Percentiles rank a stretch among this genome's conserved stretches.
These are phyloP conservation scores for Plestiodon gilberti DNA, from an alignment of 2,113 vertebrate genomes.

Conservation along the genomic window DNA sequence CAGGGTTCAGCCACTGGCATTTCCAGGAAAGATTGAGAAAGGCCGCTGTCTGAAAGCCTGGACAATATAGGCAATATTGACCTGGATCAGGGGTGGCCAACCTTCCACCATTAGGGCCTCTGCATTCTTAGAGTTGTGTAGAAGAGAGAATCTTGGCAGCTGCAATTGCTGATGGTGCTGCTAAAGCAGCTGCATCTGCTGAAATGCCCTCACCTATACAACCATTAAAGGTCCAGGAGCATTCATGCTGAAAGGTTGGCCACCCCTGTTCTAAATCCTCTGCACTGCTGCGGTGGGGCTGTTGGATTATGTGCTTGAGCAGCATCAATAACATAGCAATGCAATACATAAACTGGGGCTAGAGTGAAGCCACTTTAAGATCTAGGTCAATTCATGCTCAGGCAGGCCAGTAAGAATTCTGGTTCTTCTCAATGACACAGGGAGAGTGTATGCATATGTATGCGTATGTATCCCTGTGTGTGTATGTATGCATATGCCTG, in stretches of 20 bases:
- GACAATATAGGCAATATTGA: not conserved
- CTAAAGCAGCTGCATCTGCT: too few species aligned
- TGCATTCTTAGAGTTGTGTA: too few species aligned
- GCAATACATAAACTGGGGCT: accelerated
- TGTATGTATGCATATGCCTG: slow-evolving; percentile 22
- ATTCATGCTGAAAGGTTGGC: too few species aligned
- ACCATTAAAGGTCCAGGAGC: too few species aligned
- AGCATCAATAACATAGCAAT: not conserved
- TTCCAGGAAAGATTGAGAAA: not conserved
- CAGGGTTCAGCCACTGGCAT: too few species aligned
- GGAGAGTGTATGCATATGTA: slow-evolving; percentile 13
- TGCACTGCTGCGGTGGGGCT: not conserved
- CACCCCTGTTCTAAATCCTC: not conserved
- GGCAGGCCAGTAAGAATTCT: not conserved
- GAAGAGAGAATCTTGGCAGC: too few species aligned
- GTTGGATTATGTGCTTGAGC: not conserved
- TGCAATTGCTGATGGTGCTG: too few species aligned
- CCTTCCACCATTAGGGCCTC: too few species aligned
- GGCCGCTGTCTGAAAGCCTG: too few species aligned
- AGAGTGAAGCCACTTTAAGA: not conserved
- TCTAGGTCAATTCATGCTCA: not conserved
- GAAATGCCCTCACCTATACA: too few species aligned
- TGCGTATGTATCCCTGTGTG: slow-evolving; percentile 29
- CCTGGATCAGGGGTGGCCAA: too few species aligned
- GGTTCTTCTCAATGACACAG: not conserved